Base-by-base conservation (phyloP, 2,888 invertebrate species). In the Zygogramma bicolorata region DNA sequence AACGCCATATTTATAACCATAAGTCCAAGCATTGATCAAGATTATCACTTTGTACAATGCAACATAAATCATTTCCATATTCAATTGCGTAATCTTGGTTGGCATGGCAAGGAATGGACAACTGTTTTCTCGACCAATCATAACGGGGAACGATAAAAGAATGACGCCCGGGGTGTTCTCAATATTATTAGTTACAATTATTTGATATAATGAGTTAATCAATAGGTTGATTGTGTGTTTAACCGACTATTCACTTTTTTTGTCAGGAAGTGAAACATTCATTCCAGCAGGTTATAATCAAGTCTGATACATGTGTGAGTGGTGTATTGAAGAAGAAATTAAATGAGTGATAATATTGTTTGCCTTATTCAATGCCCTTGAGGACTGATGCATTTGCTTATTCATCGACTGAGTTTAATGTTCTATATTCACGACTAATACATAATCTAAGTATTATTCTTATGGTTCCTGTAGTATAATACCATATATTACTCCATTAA, bases 11-110 rank as follows among this genome's bases (percentile, higher is more conserved):
- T 63, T 63, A 63, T 46, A 46, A 49, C 27, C 13, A 13, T 63
- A 63, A 63, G 42, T 63, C 42, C 15, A 13, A 63, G 25, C 20
- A 49, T 63, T 46, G 49, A 63, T 63, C 63, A 63, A 46, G 49
- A 63, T 63, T 63, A 63, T 40, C 46, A 29, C 63, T 29, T 46
- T 46, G 31, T 63, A 20, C 46, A 63, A 15, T 63, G 42, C 18
- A 10, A 63, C 31, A 63, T 63, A 63, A 49, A 63, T 63, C 63
- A 63, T 42, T 29, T 63, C 15, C 13, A 63, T 46, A 46, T 29
- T 46, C 13, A 22, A 25, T 63, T 63, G 25, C 29, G 29, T 31
- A 63, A 63, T 46, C 29, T 25, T 10, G 5, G 10, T 29, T 63
- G 15, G 46, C n/a, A 29, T 63, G 15, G 15, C 13, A 27, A 25